phyloP scores from a whole-genome alignment of 2,113 vertebrate species.

The Jaculus jaculus region DNA sequence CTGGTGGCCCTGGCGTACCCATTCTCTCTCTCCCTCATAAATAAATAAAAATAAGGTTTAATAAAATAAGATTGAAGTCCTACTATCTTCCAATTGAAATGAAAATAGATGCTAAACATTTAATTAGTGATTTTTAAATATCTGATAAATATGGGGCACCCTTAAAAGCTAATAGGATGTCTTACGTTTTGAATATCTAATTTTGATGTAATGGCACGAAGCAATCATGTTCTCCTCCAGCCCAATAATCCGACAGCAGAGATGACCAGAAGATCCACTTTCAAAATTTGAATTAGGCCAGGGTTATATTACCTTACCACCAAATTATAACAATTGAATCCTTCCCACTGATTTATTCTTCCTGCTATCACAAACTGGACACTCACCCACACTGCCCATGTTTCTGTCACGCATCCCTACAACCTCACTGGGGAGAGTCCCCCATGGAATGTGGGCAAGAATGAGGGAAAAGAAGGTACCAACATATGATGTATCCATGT shows the following conservation, averaged over 20 bases:
- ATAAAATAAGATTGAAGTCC: too few species aligned
- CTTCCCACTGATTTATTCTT: not conserved
- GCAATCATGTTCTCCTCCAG: not conserved
- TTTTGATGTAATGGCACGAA: not conserved
- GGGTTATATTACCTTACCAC: not conserved
- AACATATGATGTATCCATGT: too few species aligned
- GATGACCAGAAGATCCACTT: not conserved
- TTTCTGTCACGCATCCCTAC: too few species aligned
- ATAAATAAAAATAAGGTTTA: too few species aligned
- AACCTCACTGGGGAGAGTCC: too few species aligned
- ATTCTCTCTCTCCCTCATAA: too few species aligned
- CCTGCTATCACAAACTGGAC: not conserved
- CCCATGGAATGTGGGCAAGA: too few species aligned
- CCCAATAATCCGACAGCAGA: not conserved
- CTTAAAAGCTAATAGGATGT: slow-evolving; percentile 23
- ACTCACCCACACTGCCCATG: too few species aligned
- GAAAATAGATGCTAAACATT: slow-evolving; percentile 28
- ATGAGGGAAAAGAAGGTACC: too few species aligned
- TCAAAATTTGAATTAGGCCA: not conserved
- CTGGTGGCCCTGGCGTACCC: too few species aligned
- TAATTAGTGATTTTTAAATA: slow-evolving; percentile 36
- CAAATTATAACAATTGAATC: not conserved
- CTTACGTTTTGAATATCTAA: slow-evolving; percentile 45
- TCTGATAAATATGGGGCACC: not conserved
- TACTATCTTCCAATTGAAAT: slow-evolving; percentile 22